Base-by-base conservation (phyloP, 2,888 invertebrate species). In the Athalia rosae region DNA sequence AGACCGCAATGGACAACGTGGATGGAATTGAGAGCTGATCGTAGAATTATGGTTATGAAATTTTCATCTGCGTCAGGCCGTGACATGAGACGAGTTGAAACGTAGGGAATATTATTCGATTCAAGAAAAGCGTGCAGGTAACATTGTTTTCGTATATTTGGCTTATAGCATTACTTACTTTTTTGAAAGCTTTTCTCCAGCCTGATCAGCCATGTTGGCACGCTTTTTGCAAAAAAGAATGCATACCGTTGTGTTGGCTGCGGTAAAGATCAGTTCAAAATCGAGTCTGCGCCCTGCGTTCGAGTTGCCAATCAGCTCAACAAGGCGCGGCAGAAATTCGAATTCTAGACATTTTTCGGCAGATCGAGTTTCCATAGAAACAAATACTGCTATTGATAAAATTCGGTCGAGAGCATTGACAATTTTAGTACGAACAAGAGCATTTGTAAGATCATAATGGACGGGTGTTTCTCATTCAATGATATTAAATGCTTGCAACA, bases 131-230 rank as follows among this genome's bases (percentile, higher is more conserved):
- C 53, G 7, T 7, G 3, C 53, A 3, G 11, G 53, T 4, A 6
- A 9, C 9, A 7, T 53, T 53, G n/a, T 53, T 7, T 11, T n/a
- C 0, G 11, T 11, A 53, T 53, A 43, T 73, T 59, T 69, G 28
- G 59, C 63, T 74, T 11, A 48, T 50, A 47, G 66, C 47, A 80
- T 82, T 85, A 89, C 93, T 93, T 92, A 94, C 94, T 94, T 94
- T 91, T 94, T 94, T 9, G 94, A 94, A 80, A 94, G 85, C 85
- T 93, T 93, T 90, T 93, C 94, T 86, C 85, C 90, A 77, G 89
- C 83, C 83, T 88, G 87, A 85, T 94, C 94, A 85, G 92, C 93
- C 93, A 94, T 93, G 81, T 82, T 87, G 83, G 80, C 79, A 82
- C 80, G 76, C 73, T 79, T 79, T 82, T 81, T 45, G 13, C 50